Evolutionary conservation across 2,113 vertebrate genomes (phyloP).

Genomic region (Petroica traversi): DNA sequence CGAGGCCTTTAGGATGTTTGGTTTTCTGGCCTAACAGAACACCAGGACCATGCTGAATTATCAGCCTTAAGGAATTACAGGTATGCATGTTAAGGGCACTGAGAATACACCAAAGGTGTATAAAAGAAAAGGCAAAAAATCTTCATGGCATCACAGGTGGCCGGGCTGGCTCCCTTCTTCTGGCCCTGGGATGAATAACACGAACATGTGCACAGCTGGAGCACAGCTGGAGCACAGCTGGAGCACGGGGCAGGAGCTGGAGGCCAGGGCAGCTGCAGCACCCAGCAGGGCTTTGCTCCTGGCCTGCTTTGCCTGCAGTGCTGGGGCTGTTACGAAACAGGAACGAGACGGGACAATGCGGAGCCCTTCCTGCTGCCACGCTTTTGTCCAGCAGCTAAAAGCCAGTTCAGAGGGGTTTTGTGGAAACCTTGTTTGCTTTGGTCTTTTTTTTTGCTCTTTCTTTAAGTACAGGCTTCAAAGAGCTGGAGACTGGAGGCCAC

Average conservation of each 20-base stretch:
- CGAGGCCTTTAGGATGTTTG: background rate
- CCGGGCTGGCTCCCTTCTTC: accelerated
- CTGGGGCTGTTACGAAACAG: background rate
- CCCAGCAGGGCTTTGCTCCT: background rate
- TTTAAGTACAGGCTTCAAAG: background rate
- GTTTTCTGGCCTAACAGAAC: background rate
- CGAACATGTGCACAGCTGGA: background rate
- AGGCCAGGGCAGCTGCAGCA: background rate
- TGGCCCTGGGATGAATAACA: background rate
- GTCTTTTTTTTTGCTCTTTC: constrained; percentile 4
- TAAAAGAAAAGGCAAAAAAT: background rate
- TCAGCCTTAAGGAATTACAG: background rate
- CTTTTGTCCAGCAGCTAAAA: constrained; percentile 43
- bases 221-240: background rate
- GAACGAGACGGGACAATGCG: background rate
- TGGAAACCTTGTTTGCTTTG: background rate
- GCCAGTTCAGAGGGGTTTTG: background rate
- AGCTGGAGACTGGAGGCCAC: background rate
- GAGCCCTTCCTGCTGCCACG: background rate
- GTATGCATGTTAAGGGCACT: background rate
- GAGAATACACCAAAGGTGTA: background rate
- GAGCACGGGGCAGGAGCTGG: background rate
- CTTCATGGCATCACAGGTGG: background rate
- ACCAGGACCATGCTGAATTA: background rate
- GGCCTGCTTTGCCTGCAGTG: background rate